These are phyloP conservation scores for Oncorhynchus clarkii DNA, from an alignment of 2,113 vertebrate genomes.

Conservation along the genomic window DNA sequence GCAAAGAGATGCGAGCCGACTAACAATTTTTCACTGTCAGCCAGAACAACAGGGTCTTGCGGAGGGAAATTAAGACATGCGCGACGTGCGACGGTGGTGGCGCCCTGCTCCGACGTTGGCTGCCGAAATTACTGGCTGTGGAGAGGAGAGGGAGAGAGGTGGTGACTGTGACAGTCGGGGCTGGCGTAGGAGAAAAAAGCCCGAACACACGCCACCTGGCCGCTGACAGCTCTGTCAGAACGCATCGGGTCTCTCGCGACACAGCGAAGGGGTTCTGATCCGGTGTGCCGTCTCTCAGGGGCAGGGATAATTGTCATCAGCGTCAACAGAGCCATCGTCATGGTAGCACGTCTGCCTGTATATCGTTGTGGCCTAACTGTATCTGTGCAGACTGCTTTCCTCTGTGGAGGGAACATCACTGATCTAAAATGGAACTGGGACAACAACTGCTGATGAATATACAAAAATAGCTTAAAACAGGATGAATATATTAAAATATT, in stretches of 20 bases:
- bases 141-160: not conserved
- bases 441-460: not conserved
- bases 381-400: not conserved
- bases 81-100: not conserved
- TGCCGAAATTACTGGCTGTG: not conserved
- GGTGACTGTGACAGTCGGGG: conserved; percentile 14
- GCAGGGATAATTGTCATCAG: conserved; percentile 1
- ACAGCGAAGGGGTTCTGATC: conserved; percentile 20
- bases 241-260: conserved; percentile 22
- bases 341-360: no score
- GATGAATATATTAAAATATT: no score
- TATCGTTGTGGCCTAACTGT: not conserved
- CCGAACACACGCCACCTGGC: conserved; percentile 34
- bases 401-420: not conserved
- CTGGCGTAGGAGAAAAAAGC: conserved; percentile 26
- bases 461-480: not conserved
- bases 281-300: conserved; percentile 1
- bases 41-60: conserved; percentile 37
- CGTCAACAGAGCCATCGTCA: no score
- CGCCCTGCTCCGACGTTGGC: not conserved
- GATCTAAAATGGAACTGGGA: not conserved
- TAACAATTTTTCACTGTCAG: conserved; percentile 63
- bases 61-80: conserved; percentile 46
- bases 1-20: conserved; percentile 51
- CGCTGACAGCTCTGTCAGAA: conserved; percentile 42